These are phyloP conservation scores for Carassius auratus DNA, from an alignment of 2,113 vertebrate genomes.

Conservation along the genomic window DNA sequence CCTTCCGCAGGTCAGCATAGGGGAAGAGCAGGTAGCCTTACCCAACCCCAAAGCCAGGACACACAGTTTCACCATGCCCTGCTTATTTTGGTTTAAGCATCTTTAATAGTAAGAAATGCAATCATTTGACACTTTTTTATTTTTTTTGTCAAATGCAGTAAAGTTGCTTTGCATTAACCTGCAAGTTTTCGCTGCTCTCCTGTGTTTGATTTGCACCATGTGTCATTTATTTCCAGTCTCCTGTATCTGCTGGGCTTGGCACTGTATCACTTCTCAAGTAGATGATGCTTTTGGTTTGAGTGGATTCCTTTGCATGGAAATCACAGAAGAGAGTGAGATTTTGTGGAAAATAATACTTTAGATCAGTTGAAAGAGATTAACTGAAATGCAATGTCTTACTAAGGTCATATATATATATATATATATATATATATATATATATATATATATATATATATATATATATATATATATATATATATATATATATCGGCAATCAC, in stretches of 20 bases:
- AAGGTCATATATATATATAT: too few relatives aligned
- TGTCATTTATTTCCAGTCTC: slow-evolving; percentile 44
- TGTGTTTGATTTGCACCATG: slow-evolving; percentile 32
- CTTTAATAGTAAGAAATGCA: slow-evolving; percentile 1
- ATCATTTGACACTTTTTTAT: background rate
- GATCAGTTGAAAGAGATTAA: slow-evolving; percentile 1
- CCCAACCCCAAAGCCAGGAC: slow-evolving; percentile 36
- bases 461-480: too few relatives aligned
- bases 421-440: too few relatives aligned
- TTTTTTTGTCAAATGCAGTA: background rate
- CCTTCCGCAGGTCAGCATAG: slow-evolving; percentile 90
- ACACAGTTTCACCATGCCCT: slow-evolving; percentile 32
- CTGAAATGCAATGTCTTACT: slow-evolving; percentile 1
- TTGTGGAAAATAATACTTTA: slow-evolving; percentile 14
- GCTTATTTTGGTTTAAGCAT: background rate
- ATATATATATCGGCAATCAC: background rate
- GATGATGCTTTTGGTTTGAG: slow-evolving; percentile 29
- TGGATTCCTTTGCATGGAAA: slow-evolving; percentile 10
- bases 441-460: too few relatives aligned
- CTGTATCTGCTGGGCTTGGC: slow-evolving; percentile 23
- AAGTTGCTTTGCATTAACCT: slow-evolving; percentile 1
- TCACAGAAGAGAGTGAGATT: background rate
- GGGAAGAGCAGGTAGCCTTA: slow-evolving; percentile 78
- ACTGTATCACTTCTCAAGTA: background rate
- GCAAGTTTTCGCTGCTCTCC: background rate